Percentiles rank a stretch among this genome's conserved stretches.
Evolutionary conservation across 2,797 vertebrate genomes (phyloP).

Genomic region (Octomys mimax): DNA sequence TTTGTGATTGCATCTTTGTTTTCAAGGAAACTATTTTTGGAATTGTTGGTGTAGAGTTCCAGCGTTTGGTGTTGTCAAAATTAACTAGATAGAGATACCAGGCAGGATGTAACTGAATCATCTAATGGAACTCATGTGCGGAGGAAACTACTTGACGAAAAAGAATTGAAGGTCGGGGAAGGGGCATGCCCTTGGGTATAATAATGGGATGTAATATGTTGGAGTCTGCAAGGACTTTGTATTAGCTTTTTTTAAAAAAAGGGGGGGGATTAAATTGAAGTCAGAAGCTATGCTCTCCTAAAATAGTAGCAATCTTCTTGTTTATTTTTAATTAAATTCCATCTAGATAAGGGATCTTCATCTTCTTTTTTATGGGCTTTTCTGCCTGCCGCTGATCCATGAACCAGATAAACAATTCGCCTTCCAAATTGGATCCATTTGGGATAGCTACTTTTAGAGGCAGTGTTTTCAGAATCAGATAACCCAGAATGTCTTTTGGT

Average conservation of each 20-base stretch:
- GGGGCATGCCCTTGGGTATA: constrained; percentile 16
- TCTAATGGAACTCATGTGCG: constrained; percentile 79
- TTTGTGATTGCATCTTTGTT: constrained; percentile 77
- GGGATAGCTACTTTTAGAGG: constrained; percentile 68
- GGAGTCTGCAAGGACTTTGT: constrained; percentile 47
- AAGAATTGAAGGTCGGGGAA: background rate
- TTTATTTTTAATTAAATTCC: constrained; percentile 84
- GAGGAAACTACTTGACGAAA: constrained; percentile 68
- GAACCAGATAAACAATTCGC: constrained; percentile 80
- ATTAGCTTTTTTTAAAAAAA: constrained; percentile 55
- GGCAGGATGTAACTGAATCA: constrained; percentile 70
- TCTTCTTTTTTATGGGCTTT: constrained; percentile 69
- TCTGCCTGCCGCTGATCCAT: constrained; percentile 19
- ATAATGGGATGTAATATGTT: constrained; percentile 24
- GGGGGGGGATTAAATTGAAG: constrained; percentile 68
- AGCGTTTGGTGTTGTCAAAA: constrained; percentile 75
- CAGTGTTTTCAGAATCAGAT: constrained; percentile 66
- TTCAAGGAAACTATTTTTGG: constrained; percentile 82
- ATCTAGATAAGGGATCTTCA: constrained; percentile 70
- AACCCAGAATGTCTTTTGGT: constrained; percentile 56
- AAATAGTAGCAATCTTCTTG: constrained; percentile 77
- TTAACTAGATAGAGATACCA: constrained; percentile 65
- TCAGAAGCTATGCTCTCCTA: constrained; percentile 53
- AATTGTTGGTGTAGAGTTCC: constrained; percentile 73
- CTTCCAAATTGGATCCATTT: constrained; percentile 81